Base-by-base conservation (phyloP, 64 coral and sea anemone genomes). In the Stichodactyla helianthus region DNA sequence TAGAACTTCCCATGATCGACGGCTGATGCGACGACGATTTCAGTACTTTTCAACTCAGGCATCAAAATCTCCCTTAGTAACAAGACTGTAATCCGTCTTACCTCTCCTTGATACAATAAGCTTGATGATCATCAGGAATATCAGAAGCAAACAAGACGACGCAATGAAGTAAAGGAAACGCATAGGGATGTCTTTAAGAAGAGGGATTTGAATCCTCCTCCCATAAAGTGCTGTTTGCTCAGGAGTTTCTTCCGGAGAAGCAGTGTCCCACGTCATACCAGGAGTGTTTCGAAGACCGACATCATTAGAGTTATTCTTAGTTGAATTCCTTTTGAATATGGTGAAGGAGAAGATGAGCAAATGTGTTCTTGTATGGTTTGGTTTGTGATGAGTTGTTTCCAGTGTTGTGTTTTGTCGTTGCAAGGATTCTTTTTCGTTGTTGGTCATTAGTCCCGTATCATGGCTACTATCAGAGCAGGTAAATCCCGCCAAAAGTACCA, bases 11-110 rank as follows among this genome's bases (percentile, higher is more conserved):
- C 8, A 58, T 9, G 14, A 58, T 20, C 4, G 56, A 59, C 56
- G 15, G 56, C 15, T 59, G 9, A 58, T 58, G 9, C 10, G 56
- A 59, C 56, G 15, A 59, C 15, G 15, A 16, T 59, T 59, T 59
- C 62, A 65, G 62, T 65, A 20, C 6, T 65, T 65, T 19, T 52
- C 52, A 4, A 25, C 44, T 79, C 91, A 97, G 52, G 94, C 94
- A 54, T 97, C 94, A 25, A 97, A 97, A 55, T 97, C 94, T 79
- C 94, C 94, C 82, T 93, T 97, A 18, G 94, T 97, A 25, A 97
- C 94, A 50, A 97, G 88, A 88, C 82, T 84, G 58, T 97, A 92
- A 81, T 93, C 94, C 81, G 51, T 83, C 50, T 89, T 97, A 53
- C 88, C 91, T 63, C 88, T 77, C 77, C 94, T 70, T 15, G 88